phyloP scores from a whole-genome alignment of 2,113 vertebrate genomes.

The Daphoenositta chrysoptera region DNA sequence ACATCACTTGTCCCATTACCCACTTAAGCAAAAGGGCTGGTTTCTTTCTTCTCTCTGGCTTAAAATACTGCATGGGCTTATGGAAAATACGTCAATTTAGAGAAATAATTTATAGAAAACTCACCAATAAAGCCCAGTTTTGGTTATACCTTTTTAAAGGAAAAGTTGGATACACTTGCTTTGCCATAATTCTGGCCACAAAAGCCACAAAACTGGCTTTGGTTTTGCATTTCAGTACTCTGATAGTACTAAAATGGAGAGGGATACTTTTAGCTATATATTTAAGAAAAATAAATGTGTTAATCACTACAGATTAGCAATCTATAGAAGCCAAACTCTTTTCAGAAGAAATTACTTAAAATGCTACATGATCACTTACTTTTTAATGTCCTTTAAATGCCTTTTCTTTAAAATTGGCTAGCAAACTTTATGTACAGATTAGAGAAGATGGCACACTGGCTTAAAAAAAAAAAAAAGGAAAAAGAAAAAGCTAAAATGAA shows the following conservation, averaged over 20 bases:
- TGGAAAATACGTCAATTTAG: not conserved
- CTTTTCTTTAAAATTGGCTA: constrained; percentile 27
- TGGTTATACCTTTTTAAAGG: not conserved
- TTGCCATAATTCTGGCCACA: not conserved
- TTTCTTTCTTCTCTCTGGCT: not conserved
- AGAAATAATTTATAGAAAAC: not conserved
- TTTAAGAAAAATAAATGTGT: not conserved
- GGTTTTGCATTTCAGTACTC: constrained; percentile 17
- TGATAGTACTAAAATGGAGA: not conserved
- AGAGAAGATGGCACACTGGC: constrained; percentile 76
- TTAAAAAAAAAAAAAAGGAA: constrained; percentile 52
- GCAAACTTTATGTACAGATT: constrained; percentile 41
- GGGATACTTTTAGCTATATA: not conserved
- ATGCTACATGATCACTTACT: not conserved
- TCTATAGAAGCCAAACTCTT: not conserved
- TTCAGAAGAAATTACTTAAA: constrained; percentile 1
- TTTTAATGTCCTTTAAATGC: not conserved
- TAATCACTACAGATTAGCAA: not conserved
- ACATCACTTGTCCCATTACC: constrained; percentile 31
- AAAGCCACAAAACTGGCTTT: not conserved
- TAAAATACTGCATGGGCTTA: not conserved
- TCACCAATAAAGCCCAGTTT: not conserved
- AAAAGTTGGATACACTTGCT: not conserved
- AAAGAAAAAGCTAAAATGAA: constrained; percentile 73
- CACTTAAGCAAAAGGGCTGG: constrained; percentile 25